Percentiles rank a stretch among this genome's conserved stretches.
phyloP scores from a whole-genome alignment of 2,113 vertebrate species.

The Echinops telfairi region DNA sequence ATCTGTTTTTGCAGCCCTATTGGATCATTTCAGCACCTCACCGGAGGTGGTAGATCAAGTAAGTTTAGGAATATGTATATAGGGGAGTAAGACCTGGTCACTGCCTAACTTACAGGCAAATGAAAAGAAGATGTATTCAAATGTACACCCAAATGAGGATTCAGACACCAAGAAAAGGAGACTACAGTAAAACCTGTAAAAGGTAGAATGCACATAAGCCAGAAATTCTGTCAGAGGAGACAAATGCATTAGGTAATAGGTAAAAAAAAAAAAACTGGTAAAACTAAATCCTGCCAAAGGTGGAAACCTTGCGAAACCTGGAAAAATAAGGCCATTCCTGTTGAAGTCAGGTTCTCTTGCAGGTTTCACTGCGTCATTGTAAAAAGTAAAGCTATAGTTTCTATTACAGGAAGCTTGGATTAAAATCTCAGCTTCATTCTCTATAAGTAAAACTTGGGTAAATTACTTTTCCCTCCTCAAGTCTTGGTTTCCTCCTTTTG shows the following conservation, averaged over 20 bases:
- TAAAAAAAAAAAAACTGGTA: neutral
- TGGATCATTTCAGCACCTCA: no score
- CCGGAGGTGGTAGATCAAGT: no score
- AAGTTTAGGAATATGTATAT: neutral
- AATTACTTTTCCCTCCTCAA: neutral
- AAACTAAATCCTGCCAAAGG: neutral
- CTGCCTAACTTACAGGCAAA: neutral
- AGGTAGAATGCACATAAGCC: no score
- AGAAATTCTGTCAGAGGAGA: neutral
- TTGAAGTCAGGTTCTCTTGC: neutral
- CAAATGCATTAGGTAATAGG: neutral
- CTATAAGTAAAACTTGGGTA: constrained; percentile 27
- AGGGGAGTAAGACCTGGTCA: neutral
- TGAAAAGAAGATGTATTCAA: constrained; percentile 43
- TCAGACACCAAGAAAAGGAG: constrained; percentile 14
- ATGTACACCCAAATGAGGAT: constrained; percentile 1
- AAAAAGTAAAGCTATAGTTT: constrained; percentile 18
- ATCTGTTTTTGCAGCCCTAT: no score
- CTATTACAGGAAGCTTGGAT: neutral
- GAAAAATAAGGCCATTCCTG: neutral
- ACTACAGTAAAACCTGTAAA: neutral
- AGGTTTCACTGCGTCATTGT: neutral
- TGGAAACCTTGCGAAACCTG: neutral
- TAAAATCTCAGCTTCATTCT: neutral
- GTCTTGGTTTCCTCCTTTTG: constrained; percentile 54